Base-by-base conservation (phyloP, 35 echinoderm and acorn worm species). In the Stichopus chloronotus region DNA sequence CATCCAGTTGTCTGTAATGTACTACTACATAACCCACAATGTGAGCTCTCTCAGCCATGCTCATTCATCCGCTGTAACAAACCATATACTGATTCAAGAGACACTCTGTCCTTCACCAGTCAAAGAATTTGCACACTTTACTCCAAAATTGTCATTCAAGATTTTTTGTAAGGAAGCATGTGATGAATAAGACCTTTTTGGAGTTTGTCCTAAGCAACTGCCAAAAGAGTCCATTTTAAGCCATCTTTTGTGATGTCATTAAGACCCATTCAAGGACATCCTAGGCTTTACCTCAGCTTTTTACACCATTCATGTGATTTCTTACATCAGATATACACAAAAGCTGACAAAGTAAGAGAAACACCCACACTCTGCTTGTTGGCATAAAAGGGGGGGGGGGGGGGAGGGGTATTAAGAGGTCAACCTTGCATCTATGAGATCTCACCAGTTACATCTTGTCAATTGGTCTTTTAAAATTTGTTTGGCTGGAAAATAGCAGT, bases 221-320 rank as follows among this genome's bases (percentile, higher is more conserved):
- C 30, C 30, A 43, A 43, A 43, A 19, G 61, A 65, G 14, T 17
- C 19, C 8, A 56, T 11, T 54, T 55, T 55, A 56, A 16, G 80
- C 43, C 8, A 17, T 11, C 80, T 56, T 53, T 83, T 83, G 80
- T 83, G 80, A 83, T 83, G 80, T 83, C 80, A 83, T 83, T 83
- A 55, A 83, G 25, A 83, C 80, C 80, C 52, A 83, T 83, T 83
- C 80, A 83, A 83, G 80, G 80, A 43, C 80, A n/a, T 19, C 7
- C 80, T 56, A 9, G 12, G 7, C 55, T 17, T 56, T 83, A 13
- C 43, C 61, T 19, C 61, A 65, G 61, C 61, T 14, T 65, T 65
- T 65, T 65, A 19, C 19, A 65, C 61, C 61, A 65, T 65, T 65
- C 61, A 65, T 43, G 30, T 43, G 30, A 19, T 65, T 65, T 65